phyloP scores from a whole-genome alignment of 2,797 vertebrate species.

The Sebastes oblongus region DNA sequence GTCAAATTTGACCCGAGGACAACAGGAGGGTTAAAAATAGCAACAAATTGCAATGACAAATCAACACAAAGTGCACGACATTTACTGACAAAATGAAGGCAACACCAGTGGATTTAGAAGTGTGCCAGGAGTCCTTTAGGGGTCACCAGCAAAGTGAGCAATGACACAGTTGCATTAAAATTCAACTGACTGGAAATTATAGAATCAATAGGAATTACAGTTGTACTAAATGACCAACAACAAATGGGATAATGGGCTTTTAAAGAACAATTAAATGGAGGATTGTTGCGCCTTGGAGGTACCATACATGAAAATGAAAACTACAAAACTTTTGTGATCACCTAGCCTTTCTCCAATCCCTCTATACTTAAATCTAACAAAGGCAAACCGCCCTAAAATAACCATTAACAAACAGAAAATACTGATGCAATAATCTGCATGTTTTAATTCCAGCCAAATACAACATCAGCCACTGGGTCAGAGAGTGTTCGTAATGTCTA shows the following conservation, averaged over 20 bases:
- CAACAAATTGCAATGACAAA: too few species aligned
- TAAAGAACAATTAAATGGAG: neutral
- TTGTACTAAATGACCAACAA: neutral
- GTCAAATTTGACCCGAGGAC: too few species aligned
- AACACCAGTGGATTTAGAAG: neutral
- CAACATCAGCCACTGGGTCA: neutral
- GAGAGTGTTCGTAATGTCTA: neutral
- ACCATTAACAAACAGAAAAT: neutral
- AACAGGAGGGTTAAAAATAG: neutral
- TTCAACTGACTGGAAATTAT: neutral
- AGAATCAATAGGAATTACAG: too few species aligned
- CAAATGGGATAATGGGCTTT: accelerated
- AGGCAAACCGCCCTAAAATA: neutral
- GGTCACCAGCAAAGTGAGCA: neutral
- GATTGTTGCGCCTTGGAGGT: neutral
- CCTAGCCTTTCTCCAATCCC: neutral
- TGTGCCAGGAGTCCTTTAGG: neutral
- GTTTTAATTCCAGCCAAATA: neutral
- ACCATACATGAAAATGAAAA: neutral
- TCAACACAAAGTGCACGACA: neutral
- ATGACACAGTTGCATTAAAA: neutral
- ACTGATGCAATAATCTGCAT: neutral
- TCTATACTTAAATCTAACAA: neutral
- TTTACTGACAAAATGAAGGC: neutral
- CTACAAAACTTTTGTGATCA: neutral